These are phyloP conservation scores for Atopsyche davidsoni DNA, from an alignment of 1,140 invertebrate genomes.

Conservation along the genomic window DNA sequence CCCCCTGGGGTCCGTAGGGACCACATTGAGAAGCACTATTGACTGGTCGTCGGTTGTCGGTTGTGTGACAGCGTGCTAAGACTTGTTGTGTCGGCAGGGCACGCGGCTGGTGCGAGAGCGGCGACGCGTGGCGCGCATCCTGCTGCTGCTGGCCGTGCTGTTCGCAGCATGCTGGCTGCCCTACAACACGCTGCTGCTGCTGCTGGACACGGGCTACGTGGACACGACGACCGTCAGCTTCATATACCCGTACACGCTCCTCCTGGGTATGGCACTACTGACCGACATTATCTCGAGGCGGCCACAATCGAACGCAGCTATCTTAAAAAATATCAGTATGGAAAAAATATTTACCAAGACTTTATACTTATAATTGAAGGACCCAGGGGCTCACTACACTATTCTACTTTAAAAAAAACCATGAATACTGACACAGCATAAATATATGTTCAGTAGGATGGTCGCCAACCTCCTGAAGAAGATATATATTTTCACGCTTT, in stretches of 20 bases:
- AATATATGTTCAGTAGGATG: too few species aligned
- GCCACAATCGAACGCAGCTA: not conserved
- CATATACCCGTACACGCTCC: conserved; percentile 47
- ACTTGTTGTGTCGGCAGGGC: conserved; percentile 48
- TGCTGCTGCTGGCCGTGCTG: conserved; percentile 64
- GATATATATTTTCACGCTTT: too few species aligned
- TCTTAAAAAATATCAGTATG: conserved; percentile 1
- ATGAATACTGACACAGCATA: too few species aligned
- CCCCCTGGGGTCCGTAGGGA: too few species aligned
- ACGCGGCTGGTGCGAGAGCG: conserved; percentile 59
- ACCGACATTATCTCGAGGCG: not conserved
- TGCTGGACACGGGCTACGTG: conserved; percentile 54
- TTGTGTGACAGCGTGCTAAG: too few species aligned
- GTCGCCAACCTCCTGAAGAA: too few species aligned
- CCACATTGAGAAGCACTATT: too few species aligned
- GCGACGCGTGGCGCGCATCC: conserved; percentile 65
- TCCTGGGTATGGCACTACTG: conserved; percentile 40
- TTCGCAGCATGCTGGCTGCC: conserved; percentile 78
- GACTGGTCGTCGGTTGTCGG: too few species aligned
- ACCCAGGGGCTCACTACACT: too few species aligned
- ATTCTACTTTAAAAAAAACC: too few species aligned
- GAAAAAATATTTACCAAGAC: too few species aligned
- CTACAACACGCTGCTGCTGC: conserved; percentile 61
- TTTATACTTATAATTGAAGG: too few species aligned
- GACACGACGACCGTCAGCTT: conserved; percentile 35